Conservation (phyloP, 2,797 vertebrate species). For the Acomys russatus region DNA sequence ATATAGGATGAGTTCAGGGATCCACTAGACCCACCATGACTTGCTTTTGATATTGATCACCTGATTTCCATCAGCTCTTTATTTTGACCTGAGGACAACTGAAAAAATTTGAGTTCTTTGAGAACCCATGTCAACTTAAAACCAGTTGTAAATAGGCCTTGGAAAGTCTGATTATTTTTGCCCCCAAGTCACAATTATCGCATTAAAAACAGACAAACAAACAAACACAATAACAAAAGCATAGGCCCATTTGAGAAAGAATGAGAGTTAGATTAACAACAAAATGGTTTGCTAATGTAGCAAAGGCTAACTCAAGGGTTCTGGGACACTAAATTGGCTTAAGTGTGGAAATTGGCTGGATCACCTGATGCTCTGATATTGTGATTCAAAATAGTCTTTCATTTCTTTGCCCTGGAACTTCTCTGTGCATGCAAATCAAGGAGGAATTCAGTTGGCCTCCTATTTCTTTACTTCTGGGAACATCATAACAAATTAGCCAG, state of each 20-base stretch:
- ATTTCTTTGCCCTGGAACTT: background rate
- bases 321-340: background rate
- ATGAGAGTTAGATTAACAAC: background rate
- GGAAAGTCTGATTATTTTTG: background rate
- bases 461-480: slow-evolving; percentile 28
- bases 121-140: background rate
- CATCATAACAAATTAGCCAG: background rate
- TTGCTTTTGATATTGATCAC: background rate
- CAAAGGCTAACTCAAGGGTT: background rate
- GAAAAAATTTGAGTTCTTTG: background rate
- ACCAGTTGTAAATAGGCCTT: background rate
- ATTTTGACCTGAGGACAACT: background rate
- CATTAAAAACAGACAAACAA: background rate
- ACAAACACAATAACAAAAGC: background rate
- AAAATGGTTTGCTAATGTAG: background rate
- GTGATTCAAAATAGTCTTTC: background rate
- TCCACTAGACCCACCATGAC: background rate
- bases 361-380: background rate
- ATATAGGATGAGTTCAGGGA: background rate
- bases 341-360: background rate
- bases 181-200: background rate
- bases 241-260: background rate
- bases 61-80: background rate
- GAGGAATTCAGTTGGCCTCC: background rate
- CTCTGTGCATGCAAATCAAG: background rate